Evolutionary conservation across 2,113 vertebrate species (phyloP).

Genomic region (Lagopus muta): DNA sequence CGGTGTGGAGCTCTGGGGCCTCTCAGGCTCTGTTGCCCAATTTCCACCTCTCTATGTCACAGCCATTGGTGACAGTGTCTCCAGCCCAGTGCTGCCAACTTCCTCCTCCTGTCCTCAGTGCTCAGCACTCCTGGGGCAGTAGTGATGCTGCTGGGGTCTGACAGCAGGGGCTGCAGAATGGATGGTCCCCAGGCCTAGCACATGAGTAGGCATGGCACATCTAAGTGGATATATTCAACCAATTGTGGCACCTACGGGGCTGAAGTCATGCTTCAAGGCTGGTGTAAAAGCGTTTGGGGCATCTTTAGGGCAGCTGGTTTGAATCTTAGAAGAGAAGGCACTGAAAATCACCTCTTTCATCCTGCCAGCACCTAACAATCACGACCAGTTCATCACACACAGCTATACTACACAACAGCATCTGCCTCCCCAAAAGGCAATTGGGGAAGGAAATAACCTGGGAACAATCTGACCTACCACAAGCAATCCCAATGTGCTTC

Average conservation of each 20-base stretch:
- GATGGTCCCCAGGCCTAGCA: rapidly evolving
- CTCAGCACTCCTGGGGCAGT: not conserved
- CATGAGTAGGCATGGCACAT: not conserved
- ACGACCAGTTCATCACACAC: rapidly evolving
- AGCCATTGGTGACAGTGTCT: not conserved
- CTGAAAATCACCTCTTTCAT: not conserved
- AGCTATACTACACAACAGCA: not conserved
- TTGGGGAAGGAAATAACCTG: not conserved
- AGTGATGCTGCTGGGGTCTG: not conserved
- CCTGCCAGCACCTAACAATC: not conserved
- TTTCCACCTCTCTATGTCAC: not conserved
- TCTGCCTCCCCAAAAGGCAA: not conserved
- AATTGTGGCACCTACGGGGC: not conserved
- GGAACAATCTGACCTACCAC: not conserved
- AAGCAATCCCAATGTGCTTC: not conserved
- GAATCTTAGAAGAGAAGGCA: not conserved
- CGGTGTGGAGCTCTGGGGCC: not conserved
- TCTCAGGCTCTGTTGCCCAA: not conserved
- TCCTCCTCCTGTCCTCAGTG: not conserved
- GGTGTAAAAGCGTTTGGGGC: not conserved
- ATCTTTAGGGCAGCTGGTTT: not conserved
- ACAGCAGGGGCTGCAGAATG: rapidly evolving
- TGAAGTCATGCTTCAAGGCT: not conserved
- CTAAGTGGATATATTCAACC: not conserved
- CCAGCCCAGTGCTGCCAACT: rapidly evolving